Evolutionary conservation across 1,140 invertebrate genomes (phyloP).

Genomic region (Diuraphis noxia): DNA sequence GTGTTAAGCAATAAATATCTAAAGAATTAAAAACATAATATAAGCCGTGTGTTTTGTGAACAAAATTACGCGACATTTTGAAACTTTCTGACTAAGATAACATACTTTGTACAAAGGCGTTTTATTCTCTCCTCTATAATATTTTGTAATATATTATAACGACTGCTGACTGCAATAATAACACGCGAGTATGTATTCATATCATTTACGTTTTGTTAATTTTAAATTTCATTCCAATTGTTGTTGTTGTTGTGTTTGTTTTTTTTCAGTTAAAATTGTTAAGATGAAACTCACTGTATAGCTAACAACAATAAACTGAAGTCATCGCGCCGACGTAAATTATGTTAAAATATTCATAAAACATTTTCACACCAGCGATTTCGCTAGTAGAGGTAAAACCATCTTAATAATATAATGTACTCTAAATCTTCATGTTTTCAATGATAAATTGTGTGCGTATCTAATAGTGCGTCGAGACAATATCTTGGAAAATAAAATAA

Average conservation of each 20-base stretch:
- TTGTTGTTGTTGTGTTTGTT: background rate
- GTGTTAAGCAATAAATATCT: background rate
- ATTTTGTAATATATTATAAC: background rate
- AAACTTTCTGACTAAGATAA: background rate
- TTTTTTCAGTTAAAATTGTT: background rate
- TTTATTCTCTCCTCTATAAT: background rate
- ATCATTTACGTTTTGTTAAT: background rate
- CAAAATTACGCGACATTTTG: background rate
- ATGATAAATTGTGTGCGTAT: background rate
- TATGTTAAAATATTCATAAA: constrained; percentile 21
- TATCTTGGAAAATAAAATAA: background rate
- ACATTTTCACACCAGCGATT: background rate
- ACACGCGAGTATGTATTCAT: background rate
- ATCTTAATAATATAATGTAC: too few relatives aligned
- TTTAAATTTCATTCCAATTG: background rate
- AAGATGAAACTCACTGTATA: background rate
- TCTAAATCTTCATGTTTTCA: background rate
- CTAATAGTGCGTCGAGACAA: background rate
- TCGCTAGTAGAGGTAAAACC: background rate
- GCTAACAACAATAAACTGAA: background rate
- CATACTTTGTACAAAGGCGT: background rate
- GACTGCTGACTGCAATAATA: background rate
- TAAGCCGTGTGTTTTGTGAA: background rate
- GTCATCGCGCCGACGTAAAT: background rate
- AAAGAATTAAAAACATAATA: background rate